A percentile compares a stretch with the other conserved stretches of the same genome.
phyloP scores from a whole-genome alignment of 2,797 vertebrate species.

The Potorous gilbertii region DNA sequence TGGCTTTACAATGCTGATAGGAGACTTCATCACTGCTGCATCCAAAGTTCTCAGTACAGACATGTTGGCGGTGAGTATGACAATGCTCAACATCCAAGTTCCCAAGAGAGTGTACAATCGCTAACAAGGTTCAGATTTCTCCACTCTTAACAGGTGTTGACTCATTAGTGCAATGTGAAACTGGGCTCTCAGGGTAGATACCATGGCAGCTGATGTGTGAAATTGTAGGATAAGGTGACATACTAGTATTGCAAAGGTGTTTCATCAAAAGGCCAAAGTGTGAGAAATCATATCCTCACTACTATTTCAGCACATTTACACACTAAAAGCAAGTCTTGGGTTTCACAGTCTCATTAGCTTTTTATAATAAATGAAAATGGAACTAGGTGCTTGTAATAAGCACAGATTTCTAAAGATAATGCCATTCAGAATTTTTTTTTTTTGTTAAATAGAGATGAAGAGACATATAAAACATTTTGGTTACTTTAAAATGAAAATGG shows the following conservation, averaged over 20 bases:
- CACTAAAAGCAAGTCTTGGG: constrained; percentile 53
- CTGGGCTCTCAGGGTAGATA: constrained; percentile 74
- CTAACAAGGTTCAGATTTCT: constrained; percentile 83
- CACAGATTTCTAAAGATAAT: constrained; percentile 37
- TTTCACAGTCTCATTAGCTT: constrained; percentile 71
- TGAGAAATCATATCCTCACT: constrained; percentile 78
- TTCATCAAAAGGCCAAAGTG: constrained; percentile 81
- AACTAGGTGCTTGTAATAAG: not conserved
- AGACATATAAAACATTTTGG: constrained; percentile 49
- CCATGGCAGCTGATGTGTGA: constrained; percentile 84
- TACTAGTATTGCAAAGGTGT: constrained; percentile 77
- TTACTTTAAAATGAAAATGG: constrained; percentile 42
- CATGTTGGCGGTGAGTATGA: constrained; percentile 89
- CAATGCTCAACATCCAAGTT: constrained; percentile 65
- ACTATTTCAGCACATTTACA: constrained; percentile 57
- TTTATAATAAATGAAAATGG: constrained; percentile 39
- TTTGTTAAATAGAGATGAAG: constrained; percentile 37
- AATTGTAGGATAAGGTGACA: constrained; percentile 80
- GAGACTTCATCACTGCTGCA: constrained; percentile 93
- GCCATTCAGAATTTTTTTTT: not conserved
- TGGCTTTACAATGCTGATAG: constrained; percentile 95
- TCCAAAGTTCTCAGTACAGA: constrained; percentile 90
- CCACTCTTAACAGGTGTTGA: constrained; percentile 82
- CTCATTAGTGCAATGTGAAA: constrained; percentile 80
- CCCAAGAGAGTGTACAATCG: constrained; percentile 60